A percentile compares a stretch with the other conserved stretches of the same genome.
Evolutionary conservation across 2,113 vertebrate species (phyloP).

Genomic region (Salvelinus namaycush): DNA sequence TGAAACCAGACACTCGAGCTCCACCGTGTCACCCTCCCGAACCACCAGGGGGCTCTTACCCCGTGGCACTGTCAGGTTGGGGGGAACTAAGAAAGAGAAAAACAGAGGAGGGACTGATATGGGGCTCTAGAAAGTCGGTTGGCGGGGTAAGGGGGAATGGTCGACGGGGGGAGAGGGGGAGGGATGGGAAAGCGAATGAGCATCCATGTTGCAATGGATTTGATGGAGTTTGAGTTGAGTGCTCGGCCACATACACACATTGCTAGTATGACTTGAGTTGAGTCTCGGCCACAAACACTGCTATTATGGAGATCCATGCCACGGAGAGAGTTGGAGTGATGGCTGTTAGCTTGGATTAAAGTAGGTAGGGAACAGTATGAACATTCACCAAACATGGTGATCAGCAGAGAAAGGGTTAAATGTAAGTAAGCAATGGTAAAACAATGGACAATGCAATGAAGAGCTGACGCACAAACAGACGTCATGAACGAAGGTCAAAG

Average conservation of each 20-base stretch:
- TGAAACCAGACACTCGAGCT: slow-evolving; percentile 98
- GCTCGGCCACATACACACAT: neutral
- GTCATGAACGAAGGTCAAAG: neutral
- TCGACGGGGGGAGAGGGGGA: slow-evolving; percentile 36
- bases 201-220: neutral
- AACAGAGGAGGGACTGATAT: slow-evolving; percentile 79
- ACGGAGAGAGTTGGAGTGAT: slow-evolving; percentile 44
- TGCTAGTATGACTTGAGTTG: slow-evolving; percentile 35
- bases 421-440: slow-evolving; percentile 52
- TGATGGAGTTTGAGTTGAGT: neutral
- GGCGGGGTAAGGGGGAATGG: slow-evolving; percentile 47
- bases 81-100: slow-evolving; percentile 92
- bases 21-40: slow-evolving; percentile 93
- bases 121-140: slow-evolving; percentile 77
- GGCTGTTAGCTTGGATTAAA: slow-evolving; percentile 14
- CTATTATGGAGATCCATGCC: slow-evolving; percentile 41
- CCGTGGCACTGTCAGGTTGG: slow-evolving; percentile 95
- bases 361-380: slow-evolving; percentile 19
- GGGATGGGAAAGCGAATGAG: slow-evolving; percentile 18
- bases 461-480: slow-evolving; percentile 40
- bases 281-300: slow-evolving; percentile 37
- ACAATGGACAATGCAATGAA: slow-evolving; percentile 47
- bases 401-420: slow-evolving; percentile 33
- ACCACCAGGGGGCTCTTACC: slow-evolving; percentile 95
- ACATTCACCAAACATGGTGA: slow-evolving; percentile 27